These are phyloP conservation scores for Camponotus vicinus DNA, from an alignment of 1,140 invertebrate species.

Conservation along the genomic window DNA sequence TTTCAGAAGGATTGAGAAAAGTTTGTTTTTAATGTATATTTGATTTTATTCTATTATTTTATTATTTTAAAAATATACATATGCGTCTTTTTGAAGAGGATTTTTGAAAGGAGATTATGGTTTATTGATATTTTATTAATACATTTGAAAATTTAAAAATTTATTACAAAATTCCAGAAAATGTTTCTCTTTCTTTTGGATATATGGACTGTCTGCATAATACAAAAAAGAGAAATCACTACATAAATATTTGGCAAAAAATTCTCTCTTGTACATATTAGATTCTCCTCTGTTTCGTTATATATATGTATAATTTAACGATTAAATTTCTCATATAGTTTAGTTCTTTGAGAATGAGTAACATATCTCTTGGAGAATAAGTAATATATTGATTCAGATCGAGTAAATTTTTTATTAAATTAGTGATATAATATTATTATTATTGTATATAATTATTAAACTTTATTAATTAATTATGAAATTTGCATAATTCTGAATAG, in stretches of 20 bases:
- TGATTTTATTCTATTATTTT: slow-evolving; percentile 9
- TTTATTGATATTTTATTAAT: neutral
- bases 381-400: too few species aligned
- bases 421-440: neutral
- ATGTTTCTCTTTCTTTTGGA: neutral
- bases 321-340: neutral
- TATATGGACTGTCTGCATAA: neutral
- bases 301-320: neutral
- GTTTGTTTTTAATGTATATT: neutral
- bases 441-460: neutral
- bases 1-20: neutral
- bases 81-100: neutral
- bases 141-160: neutral
- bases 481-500: neutral
- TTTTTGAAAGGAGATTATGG: neutral
- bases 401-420: neutral
- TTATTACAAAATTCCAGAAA: slow-evolving; percentile 12
- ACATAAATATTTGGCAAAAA: too few species aligned
- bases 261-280: too few species aligned
- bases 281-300: too few species aligned
- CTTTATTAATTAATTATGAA: neutral
- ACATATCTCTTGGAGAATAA: too few species aligned
- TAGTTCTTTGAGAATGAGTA: neutral
- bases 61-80: slow-evolving; percentile 10
- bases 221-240: neutral